Evolutionary conservation across 2,113 vertebrate species (phyloP).

Genomic region (Struthio camelus): DNA sequence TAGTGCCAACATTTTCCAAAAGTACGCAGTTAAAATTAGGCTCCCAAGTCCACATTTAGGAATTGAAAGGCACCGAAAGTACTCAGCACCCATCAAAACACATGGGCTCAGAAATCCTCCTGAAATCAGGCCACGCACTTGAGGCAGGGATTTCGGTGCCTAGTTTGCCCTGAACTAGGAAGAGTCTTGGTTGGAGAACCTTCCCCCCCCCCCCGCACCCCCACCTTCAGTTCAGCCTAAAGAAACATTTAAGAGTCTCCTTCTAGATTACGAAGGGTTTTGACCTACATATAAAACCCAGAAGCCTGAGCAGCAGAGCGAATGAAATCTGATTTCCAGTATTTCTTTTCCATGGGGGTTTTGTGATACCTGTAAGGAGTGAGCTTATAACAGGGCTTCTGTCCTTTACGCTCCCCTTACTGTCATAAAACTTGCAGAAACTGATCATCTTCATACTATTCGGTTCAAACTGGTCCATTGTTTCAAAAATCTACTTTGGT

Average conservation of each 20-base stretch:
- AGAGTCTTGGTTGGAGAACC: background rate
- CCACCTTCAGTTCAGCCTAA: background rate
- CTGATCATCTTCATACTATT: background rate
- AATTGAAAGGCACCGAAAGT: constrained; percentile 38
- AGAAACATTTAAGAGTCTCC: background rate
- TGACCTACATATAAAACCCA: constrained; percentile 40
- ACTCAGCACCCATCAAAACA: constrained; percentile 40
- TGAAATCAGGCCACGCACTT: constrained; percentile 15
- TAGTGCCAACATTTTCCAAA: constrained; percentile 63
- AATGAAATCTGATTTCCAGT: constrained; percentile 19
- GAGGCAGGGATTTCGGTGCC: background rate
- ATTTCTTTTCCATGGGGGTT: background rate
- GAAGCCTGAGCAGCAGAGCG: constrained; percentile 22
- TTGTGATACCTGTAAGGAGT: background rate
- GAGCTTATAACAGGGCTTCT: background rate
- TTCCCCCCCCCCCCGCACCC: no score
- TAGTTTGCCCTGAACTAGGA: background rate
- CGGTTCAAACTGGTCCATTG: background rate
- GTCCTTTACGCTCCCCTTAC: background rate
- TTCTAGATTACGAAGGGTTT: background rate
- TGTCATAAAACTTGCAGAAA: background rate
- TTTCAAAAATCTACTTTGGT: background rate
- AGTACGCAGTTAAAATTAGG: constrained; percentile 60
- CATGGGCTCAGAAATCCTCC: background rate
- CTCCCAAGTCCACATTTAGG: constrained; percentile 46